Base-by-base conservation (phyloP, 2,888 invertebrate species). In the Mayetiola destructor region DNA sequence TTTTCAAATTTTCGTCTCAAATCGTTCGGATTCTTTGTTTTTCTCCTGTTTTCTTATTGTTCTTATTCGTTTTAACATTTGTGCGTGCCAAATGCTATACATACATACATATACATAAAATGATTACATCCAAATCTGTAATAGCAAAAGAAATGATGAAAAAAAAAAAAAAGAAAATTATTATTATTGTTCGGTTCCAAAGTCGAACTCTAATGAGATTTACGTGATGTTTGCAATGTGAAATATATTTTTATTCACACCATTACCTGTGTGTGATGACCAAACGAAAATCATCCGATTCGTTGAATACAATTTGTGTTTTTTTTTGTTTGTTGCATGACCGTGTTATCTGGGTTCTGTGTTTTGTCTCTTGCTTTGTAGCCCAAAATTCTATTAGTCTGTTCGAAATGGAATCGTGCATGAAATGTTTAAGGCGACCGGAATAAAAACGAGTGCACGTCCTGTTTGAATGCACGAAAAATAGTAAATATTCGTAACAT, bases 201-300 rank as follows among this genome's bases (percentile, higher is more conserved):
- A n/a, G n/a, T n/a, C n/a, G n/a, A n/a, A 27, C 8, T 48, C 14
- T 48, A 48, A 48, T 48, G 48, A 48, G 48, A 27, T 48, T 27
- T 48, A 48, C 48, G 48, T 48, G 48, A 48, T 48, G 48, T 48
- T 48, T 48, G 48, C 48, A 27, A 27, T 48, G 48, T 9, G n/a
- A 14, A 48, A 48, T 27, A 48, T 9, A 48, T 27, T 48, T 27
- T 27, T 40, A 10, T 40, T n/a, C n/a, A n/a, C 40, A 40, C 39
- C 39, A 39, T 39, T 42, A 42, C 48, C 48, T 48, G 48, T n/a
- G n/a, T n/a, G 27, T 27, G 27, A 48, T 48, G 48, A 16, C n/a
- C 29, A 8, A 48, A 27, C 27, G 10, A n/a, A n/a, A 27, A 48
- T 48, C 23, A 48, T 48, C 27, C 48, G 27, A 48, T n/a, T n/a